Evolutionary conservation across 2,797 vertebrate genomes (phyloP), one percentile per base, ranked within the genome.

Genomic region (Sebastes variabilis): DNA sequence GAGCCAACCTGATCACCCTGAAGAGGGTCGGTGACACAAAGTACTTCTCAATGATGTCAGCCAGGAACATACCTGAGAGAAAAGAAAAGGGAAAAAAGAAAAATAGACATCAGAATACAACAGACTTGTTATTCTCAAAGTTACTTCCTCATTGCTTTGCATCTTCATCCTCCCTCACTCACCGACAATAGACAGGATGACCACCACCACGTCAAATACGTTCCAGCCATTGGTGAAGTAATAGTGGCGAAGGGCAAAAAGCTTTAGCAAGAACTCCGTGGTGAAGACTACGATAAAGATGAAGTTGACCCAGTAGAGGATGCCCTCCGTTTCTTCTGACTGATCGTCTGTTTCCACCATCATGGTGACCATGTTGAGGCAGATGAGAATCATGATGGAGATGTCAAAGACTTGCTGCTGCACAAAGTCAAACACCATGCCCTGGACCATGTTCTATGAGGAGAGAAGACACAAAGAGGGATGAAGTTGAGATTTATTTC

Each of bases 341-440:
- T 99, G 99, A 0, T 97, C 97, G 1, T 99, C 99, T 0, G 99
- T 99, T 94, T 99, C 99, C 89, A 99, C 98, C 99, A 99, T 99
- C 99, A 99, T 99, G 20, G 99, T 99, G 66, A 99, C 98, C 99
- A 99, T 99, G 95, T 99, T 99, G 92, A 99, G 97, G 95, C 98
- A 99, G 83, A 99, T 99, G 77, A 99, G 97, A 79, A 99, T 99
- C 99, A 99, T 99, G 94, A 99, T 99, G 85, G 98, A 96, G 22
- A 99, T 99, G 90, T 99, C 99, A 34, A 99, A 99, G 1, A 98
- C 99, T 93, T 99, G 99, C 92, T 99, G 98, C 0, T 97, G 98
- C 64, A 99, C 98, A 75, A 99, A 98, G 93, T 99, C 99, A 78
- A 99, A 99, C 79, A 99, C 95, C 61, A 98, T 97, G 2, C 98